Percentiles rank a stretch among this genome's conserved stretches.
Evolutionary conservation across 1,140 invertebrate genomes (phyloP).

Genomic region (Apolygus lucorum): DNA sequence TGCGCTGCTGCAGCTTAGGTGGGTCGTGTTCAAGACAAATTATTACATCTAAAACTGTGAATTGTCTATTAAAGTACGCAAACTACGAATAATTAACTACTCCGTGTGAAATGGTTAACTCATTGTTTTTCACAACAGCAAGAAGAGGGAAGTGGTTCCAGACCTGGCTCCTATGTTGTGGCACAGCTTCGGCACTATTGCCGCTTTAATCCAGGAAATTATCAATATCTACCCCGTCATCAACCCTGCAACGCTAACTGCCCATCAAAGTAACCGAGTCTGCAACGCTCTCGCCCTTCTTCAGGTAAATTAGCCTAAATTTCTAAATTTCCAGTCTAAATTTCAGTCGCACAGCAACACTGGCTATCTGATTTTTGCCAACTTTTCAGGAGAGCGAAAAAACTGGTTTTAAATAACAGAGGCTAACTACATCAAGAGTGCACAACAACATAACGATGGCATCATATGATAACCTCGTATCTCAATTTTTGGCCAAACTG

Average conservation of each 20-base stretch:
- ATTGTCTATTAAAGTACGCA: background rate
- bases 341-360: too few relatives aligned
- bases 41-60: background rate
- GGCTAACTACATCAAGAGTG: too few relatives aligned
- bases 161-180: slow-evolving; percentile 96
- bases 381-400: too few relatives aligned
- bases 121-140: slow-evolving; percentile 56
- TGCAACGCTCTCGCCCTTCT: slow-evolving; percentile 96
- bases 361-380: too few relatives aligned
- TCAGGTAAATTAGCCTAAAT: too few relatives aligned
- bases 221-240: slow-evolving; percentile 97
- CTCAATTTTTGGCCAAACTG: too few relatives aligned
- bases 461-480: too few relatives aligned
- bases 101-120: too few relatives aligned
- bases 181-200: slow-evolving; percentile 97
- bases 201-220: slow-evolving; percentile 87
- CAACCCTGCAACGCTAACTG: slow-evolving; percentile 90
- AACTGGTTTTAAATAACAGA: too few relatives aligned
- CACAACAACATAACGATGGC: too few relatives aligned
- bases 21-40: slow-evolving; percentile 28
- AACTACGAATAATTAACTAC: too few relatives aligned
- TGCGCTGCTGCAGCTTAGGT: slow-evolving; percentile 86
- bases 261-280: slow-evolving; percentile 88
- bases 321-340: too few relatives aligned
- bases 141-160: slow-evolving; percentile 92